Base-by-base conservation (phyloP, 1,140 invertebrate genomes). In the Sminthurides bifidus region DNA sequence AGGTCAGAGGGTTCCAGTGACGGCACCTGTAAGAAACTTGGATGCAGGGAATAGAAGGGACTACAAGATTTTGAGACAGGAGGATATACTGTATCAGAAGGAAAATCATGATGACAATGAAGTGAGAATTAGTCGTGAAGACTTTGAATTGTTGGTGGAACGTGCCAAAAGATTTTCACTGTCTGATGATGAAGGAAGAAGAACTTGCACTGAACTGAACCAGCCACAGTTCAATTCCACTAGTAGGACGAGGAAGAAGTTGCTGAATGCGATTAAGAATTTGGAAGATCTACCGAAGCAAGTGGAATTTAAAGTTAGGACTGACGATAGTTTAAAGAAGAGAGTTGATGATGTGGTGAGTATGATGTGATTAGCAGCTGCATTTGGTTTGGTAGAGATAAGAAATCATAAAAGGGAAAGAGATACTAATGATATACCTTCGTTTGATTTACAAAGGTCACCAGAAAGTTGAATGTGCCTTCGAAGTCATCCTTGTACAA, bases 121-220 rank as follows among this genome's bases (percentile, higher is more conserved):
- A n/a, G n/a, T 43, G 15, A 15, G 41, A 21, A 43, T 43, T 43
- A 43, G 41, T 43, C 6, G 41, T 15, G 6, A 10, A 23, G 41
- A 43, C 6, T 43, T 43, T 19, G 41, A 43, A 21, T 10, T 6
- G 41, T 21, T 43, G 17, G 41, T 43, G n/a, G 10, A 15, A 19
- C 10, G 24, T 17, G 41, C 41, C 10, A 14, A 21, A 6, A 23
- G 8, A 43, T 10, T 43, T 21, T 10, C 6, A 10, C 15, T 17
- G 17, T 43, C 41, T 23, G 41, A 8, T 6, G 24, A 19, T 15
- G 17, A 43, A 8, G 10, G 10, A 15, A 10, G 24, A 10, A 43
- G 41, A 43, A 10, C n/a, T 17, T 48, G 44, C 24, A 48, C 44
- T 5, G 44, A 48, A 26, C 30, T 48, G 24, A 26, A 48, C 30